These are phyloP conservation scores for Drosophila rhopaloa DNA, from an alignment of 1,140 invertebrate species.

Conservation along the genomic window DNA sequence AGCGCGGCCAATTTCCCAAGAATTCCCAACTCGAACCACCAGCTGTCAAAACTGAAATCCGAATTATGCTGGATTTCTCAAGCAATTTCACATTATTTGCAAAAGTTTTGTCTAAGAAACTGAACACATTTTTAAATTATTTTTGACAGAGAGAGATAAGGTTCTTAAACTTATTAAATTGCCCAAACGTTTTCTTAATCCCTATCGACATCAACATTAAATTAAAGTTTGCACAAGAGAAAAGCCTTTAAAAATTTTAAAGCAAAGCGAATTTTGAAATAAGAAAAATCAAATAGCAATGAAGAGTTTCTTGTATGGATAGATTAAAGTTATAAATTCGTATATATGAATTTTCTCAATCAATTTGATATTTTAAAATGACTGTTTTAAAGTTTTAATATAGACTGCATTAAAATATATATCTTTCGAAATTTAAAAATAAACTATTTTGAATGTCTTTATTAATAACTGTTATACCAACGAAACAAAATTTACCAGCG, in stretches of 20 bases:
- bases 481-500: too few relatives aligned
- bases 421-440: too few relatives aligned
- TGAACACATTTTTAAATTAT: neutral
- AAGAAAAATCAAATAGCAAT: too few relatives aligned
- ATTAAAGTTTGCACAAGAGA: neutral
- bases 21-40: slow-evolving; percentile 1
- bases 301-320: too few relatives aligned
- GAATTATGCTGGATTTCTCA: neutral
- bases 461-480: neutral
- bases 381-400: too few relatives aligned
- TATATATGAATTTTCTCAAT: too few relatives aligned
- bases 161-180: neutral
- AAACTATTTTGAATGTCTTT: too few relatives aligned
- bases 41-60: slow-evolving; percentile 4
- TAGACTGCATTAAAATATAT: too few relatives aligned
- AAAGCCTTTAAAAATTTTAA: neutral
- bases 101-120: neutral
- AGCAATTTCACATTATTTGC: neutral
- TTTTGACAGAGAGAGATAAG: neutral
- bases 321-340: too few relatives aligned
- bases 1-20: neutral
- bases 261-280: too few relatives aligned
- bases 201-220: neutral
- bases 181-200: neutral
- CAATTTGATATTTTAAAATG: too few relatives aligned